Conservation (phyloP, 2,113 vertebrate species). For the Pristiophorus japonicus region DNA sequence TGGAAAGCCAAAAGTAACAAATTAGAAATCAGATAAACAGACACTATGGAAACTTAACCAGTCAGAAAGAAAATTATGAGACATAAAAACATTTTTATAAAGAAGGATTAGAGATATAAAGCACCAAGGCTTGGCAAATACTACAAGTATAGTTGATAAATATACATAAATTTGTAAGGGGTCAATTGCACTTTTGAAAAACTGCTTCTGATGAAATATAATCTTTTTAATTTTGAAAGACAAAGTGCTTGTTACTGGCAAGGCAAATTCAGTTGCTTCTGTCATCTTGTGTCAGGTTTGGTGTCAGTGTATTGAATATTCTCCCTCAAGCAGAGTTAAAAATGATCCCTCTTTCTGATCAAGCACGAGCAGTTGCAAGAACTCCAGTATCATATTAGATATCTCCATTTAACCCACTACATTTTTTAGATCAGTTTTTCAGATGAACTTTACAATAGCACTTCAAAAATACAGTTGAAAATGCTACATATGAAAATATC, state of each 20-base stretch:
- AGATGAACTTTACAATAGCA: background rate
- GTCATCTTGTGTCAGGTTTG: background rate
- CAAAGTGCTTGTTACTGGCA: slow-evolving; percentile 18
- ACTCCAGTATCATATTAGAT: slow-evolving; percentile 8
- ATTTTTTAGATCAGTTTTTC: background rate
- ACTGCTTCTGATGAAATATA: slow-evolving; percentile 27
- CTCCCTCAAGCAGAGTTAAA: slow-evolving; percentile 29
- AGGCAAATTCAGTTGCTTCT: background rate
- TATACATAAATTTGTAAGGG: background rate
- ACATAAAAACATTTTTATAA: background rate
- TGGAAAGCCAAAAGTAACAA: background rate
- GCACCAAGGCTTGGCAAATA: background rate
- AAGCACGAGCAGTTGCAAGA: slow-evolving; percentile 18
- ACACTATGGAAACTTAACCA: background rate
- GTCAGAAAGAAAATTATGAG: background rate
- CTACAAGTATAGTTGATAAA: background rate
- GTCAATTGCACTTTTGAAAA: slow-evolving; percentile 19
- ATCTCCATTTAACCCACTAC: background rate
- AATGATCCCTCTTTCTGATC: slow-evolving; percentile 26
- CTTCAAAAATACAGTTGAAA: background rate
- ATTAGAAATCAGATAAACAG: background rate
- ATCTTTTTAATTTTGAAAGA: slow-evolving; percentile 23
- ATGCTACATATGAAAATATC: background rate
- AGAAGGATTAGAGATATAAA: background rate
- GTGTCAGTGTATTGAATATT: slow-evolving; percentile 7